Percentiles rank a stretch among this genome's conserved stretches.
Conservation (phyloP, 2,113 vertebrate species). For the Hassar affinis region DNA sequence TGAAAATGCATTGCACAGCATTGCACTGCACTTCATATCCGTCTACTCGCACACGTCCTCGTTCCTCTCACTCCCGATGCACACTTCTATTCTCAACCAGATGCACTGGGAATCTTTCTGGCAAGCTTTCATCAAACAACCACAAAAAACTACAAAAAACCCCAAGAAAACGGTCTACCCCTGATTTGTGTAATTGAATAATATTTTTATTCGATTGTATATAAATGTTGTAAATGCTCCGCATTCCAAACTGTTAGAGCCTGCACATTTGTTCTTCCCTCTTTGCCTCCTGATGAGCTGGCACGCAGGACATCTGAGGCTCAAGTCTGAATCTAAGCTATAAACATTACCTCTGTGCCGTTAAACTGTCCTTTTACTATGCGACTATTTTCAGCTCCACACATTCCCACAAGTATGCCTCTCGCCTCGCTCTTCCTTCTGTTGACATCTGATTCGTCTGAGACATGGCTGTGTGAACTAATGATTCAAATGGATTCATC, state of each 20-base stretch:
- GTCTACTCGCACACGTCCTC: background rate
- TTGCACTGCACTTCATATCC: background rate
- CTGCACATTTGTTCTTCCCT: background rate
- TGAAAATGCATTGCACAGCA: background rate
- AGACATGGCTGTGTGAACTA: background rate
- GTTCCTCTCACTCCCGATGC: background rate
- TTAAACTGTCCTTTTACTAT: background rate
- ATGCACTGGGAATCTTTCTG: background rate
- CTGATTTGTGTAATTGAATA: background rate
- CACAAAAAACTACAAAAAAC: background rate
- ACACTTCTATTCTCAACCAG: background rate
- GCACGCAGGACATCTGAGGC: background rate
- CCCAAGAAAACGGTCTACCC: background rate
- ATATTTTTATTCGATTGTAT: background rate
- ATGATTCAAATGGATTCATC: background rate
- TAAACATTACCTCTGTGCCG: conserved; percentile 1
- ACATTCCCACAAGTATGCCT: background rate
- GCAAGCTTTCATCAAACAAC: background rate
- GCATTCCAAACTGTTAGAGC: background rate
- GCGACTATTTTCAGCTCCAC: background rate
- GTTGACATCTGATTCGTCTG: background rate
- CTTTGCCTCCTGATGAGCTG: background rate
- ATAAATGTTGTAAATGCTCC: background rate
- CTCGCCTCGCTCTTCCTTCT: conserved; percentile 14
- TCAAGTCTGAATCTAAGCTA: background rate